These are phyloP conservation scores for Omphaloscelis lunosa DNA, from an alignment of 2,888 invertebrate genomes.

Conservation along the genomic window DNA sequence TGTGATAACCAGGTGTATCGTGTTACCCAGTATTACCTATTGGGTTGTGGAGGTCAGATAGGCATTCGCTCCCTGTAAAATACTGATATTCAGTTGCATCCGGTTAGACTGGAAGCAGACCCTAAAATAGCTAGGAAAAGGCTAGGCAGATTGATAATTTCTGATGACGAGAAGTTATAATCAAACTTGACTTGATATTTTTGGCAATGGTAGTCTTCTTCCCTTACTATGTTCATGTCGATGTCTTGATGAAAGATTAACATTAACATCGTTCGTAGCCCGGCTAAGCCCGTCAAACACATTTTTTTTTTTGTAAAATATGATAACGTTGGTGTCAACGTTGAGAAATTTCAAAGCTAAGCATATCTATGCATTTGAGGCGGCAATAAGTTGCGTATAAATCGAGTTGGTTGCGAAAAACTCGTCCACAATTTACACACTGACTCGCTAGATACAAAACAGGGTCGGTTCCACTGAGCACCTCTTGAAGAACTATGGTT, in stretches of 20 bases:
- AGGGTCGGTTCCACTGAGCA: conserved; percentile 19
- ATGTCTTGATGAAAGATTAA: neutral
- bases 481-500: conserved; percentile 10
- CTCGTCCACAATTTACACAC: conserved; percentile 67
- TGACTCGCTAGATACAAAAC: conserved; percentile 37
- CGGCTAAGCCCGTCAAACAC: neutral
- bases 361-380: conserved; percentile 71
- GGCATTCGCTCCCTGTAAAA: no score
- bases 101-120: no score
- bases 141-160: neutral
- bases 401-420: conserved; percentile 74
- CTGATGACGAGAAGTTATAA: neutral
- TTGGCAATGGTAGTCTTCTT: neutral
- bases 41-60: no score
- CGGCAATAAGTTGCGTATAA: conserved; percentile 73
- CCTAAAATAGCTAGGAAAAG: no score
- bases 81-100: no score
- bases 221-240: neutral
- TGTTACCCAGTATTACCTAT: no score
- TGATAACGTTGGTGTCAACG: conserved; percentile 8
- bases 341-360: conserved; percentile 32
- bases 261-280: neutral
- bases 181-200: neutral
- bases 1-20: no score
- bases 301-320: neutral